A percentile compares a stretch with the other conserved stretches of the same genome.
Conservation (phyloP, 2,797 vertebrate genomes). For the Microhierax caerulescens region DNA sequence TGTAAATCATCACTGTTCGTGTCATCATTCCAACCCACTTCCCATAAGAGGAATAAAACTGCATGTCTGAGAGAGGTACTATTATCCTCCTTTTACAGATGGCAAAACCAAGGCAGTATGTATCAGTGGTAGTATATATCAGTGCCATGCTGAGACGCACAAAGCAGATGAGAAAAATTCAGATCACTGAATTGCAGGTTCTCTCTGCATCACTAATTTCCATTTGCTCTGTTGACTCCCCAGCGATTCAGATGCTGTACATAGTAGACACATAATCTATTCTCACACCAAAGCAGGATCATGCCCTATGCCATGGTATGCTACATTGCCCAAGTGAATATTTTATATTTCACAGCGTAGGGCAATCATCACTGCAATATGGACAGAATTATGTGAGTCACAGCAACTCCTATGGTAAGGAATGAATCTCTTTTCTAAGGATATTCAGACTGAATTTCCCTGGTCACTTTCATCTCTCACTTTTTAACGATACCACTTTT, state of each 20-base stretch:
- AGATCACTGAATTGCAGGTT: not conserved
- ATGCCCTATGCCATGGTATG: not conserved
- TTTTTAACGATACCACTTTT: not conserved
- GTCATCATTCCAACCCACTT: not conserved
- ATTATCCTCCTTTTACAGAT: not conserved
- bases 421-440: not conserved
- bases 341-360: not conserved
- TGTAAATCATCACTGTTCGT: not conserved
- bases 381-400: not conserved
- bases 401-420: not conserved
- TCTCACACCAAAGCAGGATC: not conserved
- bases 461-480: not conserved
- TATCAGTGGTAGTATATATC: not conserved
- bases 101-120: not conserved
- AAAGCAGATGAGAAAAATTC: not conserved
- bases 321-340: not conserved
- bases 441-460: not conserved
- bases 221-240: not conserved
- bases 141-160: not conserved
- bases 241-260: not conserved
- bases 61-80: not conserved
- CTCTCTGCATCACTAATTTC: constrained; percentile 4
- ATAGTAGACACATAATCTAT: not conserved
- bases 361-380: not conserved
- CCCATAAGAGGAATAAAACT: not conserved